Conservation (phyloP, 1,140 invertebrate species). For the Lordiphosa mommai region DNA sequence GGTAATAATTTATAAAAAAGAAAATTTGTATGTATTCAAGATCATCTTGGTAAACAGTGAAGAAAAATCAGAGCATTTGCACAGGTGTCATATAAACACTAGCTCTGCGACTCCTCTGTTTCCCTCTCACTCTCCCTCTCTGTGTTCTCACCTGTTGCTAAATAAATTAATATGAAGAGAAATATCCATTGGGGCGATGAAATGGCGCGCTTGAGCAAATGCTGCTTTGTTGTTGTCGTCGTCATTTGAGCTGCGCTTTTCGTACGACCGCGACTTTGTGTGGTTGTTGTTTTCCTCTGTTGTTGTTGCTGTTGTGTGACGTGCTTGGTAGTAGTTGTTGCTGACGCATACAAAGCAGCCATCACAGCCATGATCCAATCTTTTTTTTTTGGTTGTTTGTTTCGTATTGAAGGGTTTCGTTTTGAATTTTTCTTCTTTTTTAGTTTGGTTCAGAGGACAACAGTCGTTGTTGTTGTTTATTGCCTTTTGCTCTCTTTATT, state of each 20-base stretch:
- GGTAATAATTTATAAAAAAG: constrained; percentile 15
- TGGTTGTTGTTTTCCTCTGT: constrained; percentile 21
- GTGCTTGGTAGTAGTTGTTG: constrained; percentile 29
- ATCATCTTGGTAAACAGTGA: neutral
- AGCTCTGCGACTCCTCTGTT: neutral
- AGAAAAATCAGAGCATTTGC: neutral
- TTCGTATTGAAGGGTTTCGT: constrained; percentile 48
- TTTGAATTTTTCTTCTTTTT: constrained; percentile 15
- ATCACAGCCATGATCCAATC: constrained; percentile 58
- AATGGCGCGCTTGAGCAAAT: constrained; percentile 71
- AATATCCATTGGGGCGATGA: constrained; percentile 72
- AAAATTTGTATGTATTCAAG: neutral
- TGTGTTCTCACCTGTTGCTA: constrained; percentile 65
- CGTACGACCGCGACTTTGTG: constrained; percentile 61
- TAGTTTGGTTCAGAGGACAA: constrained; percentile 22
- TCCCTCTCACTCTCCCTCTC: constrained; percentile 11
- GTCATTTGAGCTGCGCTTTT: constrained; percentile 72
- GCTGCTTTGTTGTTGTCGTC: constrained; percentile 28
- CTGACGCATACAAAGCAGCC: constrained; percentile 59
- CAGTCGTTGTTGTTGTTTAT: constrained; percentile 29
- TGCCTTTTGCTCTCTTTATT: constrained; percentile 38
- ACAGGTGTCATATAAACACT: neutral
- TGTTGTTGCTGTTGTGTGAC: constrained; percentile 34
- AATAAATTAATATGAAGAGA: constrained; percentile 72
- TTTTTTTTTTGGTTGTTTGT: constrained; percentile 22